These are phyloP conservation scores for Leptinotarsa defecta DNA, from an alignment of 1,140 invertebrate genomes.

Conservation along the genomic window DNA sequence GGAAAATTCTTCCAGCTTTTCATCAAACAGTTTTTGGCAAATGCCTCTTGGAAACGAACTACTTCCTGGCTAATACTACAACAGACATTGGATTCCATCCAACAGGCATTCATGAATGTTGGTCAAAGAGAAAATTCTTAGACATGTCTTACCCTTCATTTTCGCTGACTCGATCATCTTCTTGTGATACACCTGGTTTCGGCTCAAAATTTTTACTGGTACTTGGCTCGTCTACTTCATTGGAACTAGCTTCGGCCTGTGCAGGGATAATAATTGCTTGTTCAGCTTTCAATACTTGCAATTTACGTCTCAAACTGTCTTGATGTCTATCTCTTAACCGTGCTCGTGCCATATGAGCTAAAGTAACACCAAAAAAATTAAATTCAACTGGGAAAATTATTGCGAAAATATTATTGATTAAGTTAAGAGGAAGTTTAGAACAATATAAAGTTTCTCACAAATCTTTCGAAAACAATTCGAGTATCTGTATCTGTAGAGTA, in stretches of 20 bases:
- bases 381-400: not conserved
- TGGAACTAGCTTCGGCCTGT: conserved; percentile 42
- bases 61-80: too few relatives aligned
- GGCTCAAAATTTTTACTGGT: conserved; percentile 11
- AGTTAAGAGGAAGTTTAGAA: too few relatives aligned
- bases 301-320: conserved; percentile 86
- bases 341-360: conserved; percentile 91
- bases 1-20: too few relatives aligned
- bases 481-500: too few relatives aligned
- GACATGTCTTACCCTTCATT: conserved; percentile 44
- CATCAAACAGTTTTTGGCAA: not conserved
- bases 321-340: conserved; percentile 90
- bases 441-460: too few relatives aligned
- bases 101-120: too few relatives aligned
- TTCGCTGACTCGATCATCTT: conserved; percentile 27
- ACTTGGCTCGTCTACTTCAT: conserved; percentile 46
- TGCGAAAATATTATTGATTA: too few relatives aligned
- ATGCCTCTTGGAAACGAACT: too few relatives aligned
- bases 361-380: conserved; percentile 44
- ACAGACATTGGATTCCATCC: too few relatives aligned
- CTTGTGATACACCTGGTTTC: conserved; percentile 39
- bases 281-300: conserved; percentile 88
- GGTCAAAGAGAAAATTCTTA: too few relatives aligned
- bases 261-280: conserved; percentile 65
- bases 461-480: too few relatives aligned